Conservation (phyloP, 2,113 vertebrate species). For the Lontra canadensis region DNA sequence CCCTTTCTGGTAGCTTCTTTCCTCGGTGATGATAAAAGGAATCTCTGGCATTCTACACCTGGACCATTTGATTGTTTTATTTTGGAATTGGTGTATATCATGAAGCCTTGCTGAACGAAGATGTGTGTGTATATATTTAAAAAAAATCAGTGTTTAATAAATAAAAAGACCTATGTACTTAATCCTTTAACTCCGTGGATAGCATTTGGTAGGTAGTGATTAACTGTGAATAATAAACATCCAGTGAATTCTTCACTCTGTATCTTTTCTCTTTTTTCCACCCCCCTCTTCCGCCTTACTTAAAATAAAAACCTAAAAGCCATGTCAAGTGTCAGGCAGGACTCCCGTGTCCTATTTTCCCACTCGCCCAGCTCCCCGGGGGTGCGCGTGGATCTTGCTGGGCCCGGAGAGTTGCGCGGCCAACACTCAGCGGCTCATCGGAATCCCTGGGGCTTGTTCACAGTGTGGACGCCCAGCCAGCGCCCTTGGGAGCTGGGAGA, state of each 20-base stretch:
- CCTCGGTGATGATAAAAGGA: constrained; percentile 81
- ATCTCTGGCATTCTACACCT: constrained; percentile 85
- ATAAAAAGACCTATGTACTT: constrained; percentile 90
- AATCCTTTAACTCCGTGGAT: constrained; percentile 89
- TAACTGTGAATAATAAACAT: constrained; percentile 92
- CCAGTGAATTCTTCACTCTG: constrained; percentile 87
- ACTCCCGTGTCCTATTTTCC: neutral
- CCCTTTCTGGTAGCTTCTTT: constrained; percentile 66
- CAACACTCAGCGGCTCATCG: neutral
- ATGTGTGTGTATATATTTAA: constrained; percentile 92
- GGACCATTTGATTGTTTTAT: constrained; percentile 90
- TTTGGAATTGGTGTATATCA: constrained; percentile 91
- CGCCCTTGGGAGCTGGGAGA: neutral
- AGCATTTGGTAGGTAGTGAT: constrained; percentile 90
- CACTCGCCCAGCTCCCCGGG: neutral
- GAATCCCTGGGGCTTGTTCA: too few species aligned
- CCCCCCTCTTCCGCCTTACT: neutral
- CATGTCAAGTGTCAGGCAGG: neutral
- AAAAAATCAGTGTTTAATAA: constrained; percentile 90
- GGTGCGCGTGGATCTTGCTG: rapidly evolving
- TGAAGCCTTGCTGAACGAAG: constrained; percentile 89
- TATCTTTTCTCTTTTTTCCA: constrained; percentile 76
- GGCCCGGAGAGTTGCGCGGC: neutral
- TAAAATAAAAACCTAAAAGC: neutral
- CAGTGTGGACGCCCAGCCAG: neutral